phyloP scores from a whole-genome alignment of 2,113 vertebrate species.

The Ptychochromis oligacanthus region DNA sequence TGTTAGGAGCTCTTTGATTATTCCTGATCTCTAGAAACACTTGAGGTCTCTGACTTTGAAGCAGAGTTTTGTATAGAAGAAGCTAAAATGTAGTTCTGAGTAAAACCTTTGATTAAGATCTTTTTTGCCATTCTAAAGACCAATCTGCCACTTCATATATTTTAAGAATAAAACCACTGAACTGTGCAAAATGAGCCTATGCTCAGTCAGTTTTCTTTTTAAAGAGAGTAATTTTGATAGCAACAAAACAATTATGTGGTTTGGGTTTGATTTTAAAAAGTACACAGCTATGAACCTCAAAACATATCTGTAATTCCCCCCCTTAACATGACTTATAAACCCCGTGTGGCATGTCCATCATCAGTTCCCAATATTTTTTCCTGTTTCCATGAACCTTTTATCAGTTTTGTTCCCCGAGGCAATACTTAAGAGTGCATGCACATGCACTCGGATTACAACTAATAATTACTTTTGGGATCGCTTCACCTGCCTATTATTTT shows the following conservation, averaged over 20 bases:
- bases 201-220: background rate
- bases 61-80: background rate
- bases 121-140: background rate
- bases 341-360: background rate
- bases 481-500: background rate
- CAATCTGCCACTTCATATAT: background rate
- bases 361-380: too few relatives aligned
- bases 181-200: background rate
- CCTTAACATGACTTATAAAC: background rate
- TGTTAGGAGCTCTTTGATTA: conserved; percentile 26
- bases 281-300: background rate
- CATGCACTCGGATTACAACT: background rate
- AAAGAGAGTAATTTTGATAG: background rate
- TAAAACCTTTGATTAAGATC: background rate
- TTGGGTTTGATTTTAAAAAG: background rate
- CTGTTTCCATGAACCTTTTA: background rate
- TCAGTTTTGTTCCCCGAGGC: background rate
- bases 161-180: background rate
- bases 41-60: conserved; percentile 25
- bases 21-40: conserved; percentile 24
- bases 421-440: background rate
- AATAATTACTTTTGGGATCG: background rate
- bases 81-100: background rate
- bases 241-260: background rate
- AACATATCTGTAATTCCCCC: background rate